These are phyloP conservation scores for Marcusenius ussheri DNA, from an alignment of 2,113 vertebrate genomes.

Conservation along the genomic window DNA sequence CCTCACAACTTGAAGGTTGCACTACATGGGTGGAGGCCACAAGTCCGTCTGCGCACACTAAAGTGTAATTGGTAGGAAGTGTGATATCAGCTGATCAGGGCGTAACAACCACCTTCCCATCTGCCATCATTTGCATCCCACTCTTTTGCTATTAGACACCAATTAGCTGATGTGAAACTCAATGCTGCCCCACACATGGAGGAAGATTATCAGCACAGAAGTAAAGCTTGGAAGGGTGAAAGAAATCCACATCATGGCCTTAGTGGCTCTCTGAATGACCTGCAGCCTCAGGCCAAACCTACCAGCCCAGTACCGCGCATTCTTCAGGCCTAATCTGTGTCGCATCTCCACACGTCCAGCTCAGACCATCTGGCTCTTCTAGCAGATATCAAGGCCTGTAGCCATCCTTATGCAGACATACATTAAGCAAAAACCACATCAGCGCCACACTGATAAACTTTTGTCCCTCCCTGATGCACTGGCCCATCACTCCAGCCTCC, in stretches of 20 bases:
- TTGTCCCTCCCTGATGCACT: neutral
- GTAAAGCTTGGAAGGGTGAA: neutral
- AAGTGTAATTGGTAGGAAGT: constrained; percentile 32
- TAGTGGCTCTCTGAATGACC: neutral
- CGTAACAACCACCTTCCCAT: constrained; percentile 32
- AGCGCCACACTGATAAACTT: neutral
- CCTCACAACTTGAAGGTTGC: neutral
- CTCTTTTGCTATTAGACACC: constrained; percentile 28
- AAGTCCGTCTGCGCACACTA: neutral
- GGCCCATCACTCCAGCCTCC: neutral
- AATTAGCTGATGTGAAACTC: constrained; percentile 31
- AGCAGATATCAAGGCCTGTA: neutral
- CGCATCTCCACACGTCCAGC: neutral
- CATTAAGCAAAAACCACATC: neutral
- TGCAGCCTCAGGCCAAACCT: neutral
- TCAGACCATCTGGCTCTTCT: neutral
- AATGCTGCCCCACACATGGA: constrained; percentile 12
- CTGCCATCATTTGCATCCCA: constrained; percentile 34
- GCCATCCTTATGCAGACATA: neutral
- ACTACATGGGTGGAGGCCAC: neutral
- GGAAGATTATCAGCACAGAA: neutral
- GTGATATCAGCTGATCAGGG: constrained; percentile 32
- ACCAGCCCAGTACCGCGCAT: neutral
- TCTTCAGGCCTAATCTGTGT: neutral
- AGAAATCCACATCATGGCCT: neutral